Evolutionary conservation across 2,797 vertebrate species (phyloP).

Genomic region (Triplophysa bombifrons): DNA sequence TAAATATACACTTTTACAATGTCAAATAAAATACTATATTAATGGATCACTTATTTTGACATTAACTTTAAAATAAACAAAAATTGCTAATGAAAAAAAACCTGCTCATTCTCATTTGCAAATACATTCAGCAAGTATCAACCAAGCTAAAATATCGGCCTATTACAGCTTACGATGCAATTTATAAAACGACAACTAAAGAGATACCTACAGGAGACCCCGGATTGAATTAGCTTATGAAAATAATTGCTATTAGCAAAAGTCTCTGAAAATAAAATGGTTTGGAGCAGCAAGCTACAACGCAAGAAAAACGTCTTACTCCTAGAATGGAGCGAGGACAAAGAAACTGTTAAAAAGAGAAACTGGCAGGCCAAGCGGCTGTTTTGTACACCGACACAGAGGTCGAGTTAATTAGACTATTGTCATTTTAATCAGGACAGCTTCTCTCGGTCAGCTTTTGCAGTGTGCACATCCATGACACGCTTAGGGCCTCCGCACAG

Average conservation of each 20-base stretch:
- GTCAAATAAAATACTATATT: neutral
- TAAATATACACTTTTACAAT: neutral
- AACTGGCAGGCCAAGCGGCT: constrained; percentile 69
- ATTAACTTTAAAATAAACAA: neutral
- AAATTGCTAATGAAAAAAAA: no score
- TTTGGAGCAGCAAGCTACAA: constrained; percentile 64
- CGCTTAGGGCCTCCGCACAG: constrained; percentile 49
- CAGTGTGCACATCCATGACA: constrained; percentile 69
- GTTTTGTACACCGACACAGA: constrained; percentile 73
- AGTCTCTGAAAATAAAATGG: constrained; percentile 65
- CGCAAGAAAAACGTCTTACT: constrained; percentile 59
- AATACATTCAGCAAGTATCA: neutral
- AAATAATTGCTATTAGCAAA: constrained; percentile 82
- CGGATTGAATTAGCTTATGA: constrained; percentile 81
- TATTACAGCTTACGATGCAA: constrained; percentile 58
- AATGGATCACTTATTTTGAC: neutral
- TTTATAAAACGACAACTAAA: constrained; percentile 61
- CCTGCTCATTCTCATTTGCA: neutral
- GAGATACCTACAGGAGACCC: constrained; percentile 60
- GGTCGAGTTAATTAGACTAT: constrained; percentile 85
- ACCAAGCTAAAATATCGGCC: neutral
- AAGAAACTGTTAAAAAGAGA: constrained; percentile 71
- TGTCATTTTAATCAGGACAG: constrained; percentile 84
- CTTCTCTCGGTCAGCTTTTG: constrained; percentile 69
- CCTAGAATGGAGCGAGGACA: constrained; percentile 72